Evolutionary conservation across 2,113 vertebrate species (phyloP).

Genomic region (Erpornis zantholeuca): DNA sequence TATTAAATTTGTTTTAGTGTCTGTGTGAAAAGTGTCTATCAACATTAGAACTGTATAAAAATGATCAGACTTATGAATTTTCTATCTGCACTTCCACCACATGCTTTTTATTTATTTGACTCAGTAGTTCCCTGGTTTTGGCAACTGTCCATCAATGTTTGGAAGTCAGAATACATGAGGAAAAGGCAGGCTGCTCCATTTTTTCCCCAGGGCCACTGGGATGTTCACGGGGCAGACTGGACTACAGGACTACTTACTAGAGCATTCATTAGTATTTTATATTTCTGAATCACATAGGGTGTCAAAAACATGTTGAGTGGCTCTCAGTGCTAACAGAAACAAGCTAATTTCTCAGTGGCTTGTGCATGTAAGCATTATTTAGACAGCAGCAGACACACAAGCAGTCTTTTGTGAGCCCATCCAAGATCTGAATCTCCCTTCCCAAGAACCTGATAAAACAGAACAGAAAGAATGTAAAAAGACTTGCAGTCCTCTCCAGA

Average conservation of each 20-base stretch:
- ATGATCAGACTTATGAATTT: not conserved
- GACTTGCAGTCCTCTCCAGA: not conserved
- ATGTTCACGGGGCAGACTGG: not conserved
- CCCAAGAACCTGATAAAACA: not conserved
- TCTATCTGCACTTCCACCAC: not conserved
- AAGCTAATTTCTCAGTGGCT: not conserved
- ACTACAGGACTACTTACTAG: not conserved
- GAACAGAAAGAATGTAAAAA: not conserved
- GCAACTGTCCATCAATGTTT: not conserved
- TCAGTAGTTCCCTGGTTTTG: not conserved
- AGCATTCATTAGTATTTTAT: not conserved
- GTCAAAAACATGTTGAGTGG: not conserved
- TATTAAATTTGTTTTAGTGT: conserved; percentile 24
- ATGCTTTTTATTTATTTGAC: conserved; percentile 1
- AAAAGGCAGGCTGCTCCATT: not conserved
- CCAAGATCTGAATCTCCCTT: not conserved
- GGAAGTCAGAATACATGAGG: not conserved
- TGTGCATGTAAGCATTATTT: not conserved
- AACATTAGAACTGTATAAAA: not conserved
- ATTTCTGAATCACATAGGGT: not conserved
- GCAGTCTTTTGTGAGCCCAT: not conserved
- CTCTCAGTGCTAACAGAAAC: not conserved
- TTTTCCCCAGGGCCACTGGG: not conserved
- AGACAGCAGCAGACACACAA: not conserved
- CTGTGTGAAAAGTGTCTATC: conserved; percentile 9